phyloP scores from a whole-genome alignment of 2,113 vertebrate species.

The Rhea pennata region DNA sequence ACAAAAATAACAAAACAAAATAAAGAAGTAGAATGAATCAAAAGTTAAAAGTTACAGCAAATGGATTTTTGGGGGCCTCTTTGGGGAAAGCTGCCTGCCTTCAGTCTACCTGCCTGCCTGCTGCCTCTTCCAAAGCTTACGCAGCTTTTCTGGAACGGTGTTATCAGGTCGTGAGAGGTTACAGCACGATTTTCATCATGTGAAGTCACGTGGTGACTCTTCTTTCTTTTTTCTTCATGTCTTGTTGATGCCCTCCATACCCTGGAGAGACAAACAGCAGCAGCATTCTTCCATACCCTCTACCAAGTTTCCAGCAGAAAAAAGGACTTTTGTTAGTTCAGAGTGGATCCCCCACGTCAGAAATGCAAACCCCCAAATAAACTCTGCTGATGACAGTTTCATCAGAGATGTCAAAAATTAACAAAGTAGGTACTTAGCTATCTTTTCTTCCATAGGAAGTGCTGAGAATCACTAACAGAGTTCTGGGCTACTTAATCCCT shows the following conservation, averaged over 20 bases:
- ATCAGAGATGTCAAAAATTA: background rate
- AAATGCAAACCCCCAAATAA: background rate
- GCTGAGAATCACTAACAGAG: background rate
- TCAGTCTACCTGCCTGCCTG: background rate
- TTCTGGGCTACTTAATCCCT: background rate
- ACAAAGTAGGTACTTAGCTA: background rate
- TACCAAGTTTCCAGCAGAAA: background rate
- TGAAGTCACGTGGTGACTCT: background rate
- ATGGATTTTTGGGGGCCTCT: background rate
- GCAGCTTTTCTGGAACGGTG: background rate
- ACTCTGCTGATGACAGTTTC: background rate
- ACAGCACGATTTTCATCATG: background rate
- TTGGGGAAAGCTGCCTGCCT: background rate
- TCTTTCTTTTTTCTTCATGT: background rate
- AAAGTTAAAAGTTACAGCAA: background rate
- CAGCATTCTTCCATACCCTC: background rate
- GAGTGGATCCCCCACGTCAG: background rate
- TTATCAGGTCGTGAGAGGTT: background rate
- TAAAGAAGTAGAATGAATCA: background rate
- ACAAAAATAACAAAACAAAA: background rate
- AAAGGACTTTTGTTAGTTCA: background rate
- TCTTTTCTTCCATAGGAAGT: background rate
- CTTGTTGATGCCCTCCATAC: accelerated
- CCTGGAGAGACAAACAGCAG: background rate
- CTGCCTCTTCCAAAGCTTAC: background rate